Base-by-base conservation (phyloP, 2,797 vertebrate species). In the Sebastes hubbsi region DNA sequence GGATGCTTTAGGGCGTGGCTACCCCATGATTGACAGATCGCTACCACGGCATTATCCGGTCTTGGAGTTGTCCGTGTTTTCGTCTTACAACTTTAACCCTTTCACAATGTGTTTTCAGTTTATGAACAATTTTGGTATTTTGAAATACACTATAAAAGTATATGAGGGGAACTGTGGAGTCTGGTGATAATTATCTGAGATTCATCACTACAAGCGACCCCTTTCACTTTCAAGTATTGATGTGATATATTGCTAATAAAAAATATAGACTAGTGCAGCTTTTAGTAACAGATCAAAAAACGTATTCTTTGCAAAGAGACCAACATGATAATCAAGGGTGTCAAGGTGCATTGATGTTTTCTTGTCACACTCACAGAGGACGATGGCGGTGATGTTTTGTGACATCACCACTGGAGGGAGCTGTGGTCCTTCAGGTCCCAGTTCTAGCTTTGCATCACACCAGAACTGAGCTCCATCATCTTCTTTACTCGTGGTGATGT, bases 371-470 rank as follows among this genome's bases (percentile, higher is more conserved):
- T 94, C 74, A 95, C 94, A 94, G 34, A 71, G 1, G 2, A 95
- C 90, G 3, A 6, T 67, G 27, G 85, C 18, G 18, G 1, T 68
- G 34, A 87, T 12, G 0, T 1, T 24, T 4, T 27, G 1, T 25
- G 94, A 94, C 25, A 0, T 30, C 46, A 78, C 25, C 66, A 84
- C 67, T 18, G 55, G 78, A 62, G 74, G 62, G 4, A 0, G 20
- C 56, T 80, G 78, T 38, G 85, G 87, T 80, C 85, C 92, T 4
- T 75, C 84, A 68, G 82, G 46, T 88, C 84, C 77, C 63, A 94
- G 81, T 0, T 87, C 49, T 30, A 94, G 83, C 49, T 62, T 67
- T 32, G 92, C 94, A 30, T 90, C 87, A 87, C 95, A 95, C 87
- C 88, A 90, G 86, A 85, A 95, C 59, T 82, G 65, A 4, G 1